These are phyloP conservation scores for Cylindroiulus punctatus DNA, from an alignment of 2,888 invertebrate genomes.

Conservation along the genomic window DNA sequence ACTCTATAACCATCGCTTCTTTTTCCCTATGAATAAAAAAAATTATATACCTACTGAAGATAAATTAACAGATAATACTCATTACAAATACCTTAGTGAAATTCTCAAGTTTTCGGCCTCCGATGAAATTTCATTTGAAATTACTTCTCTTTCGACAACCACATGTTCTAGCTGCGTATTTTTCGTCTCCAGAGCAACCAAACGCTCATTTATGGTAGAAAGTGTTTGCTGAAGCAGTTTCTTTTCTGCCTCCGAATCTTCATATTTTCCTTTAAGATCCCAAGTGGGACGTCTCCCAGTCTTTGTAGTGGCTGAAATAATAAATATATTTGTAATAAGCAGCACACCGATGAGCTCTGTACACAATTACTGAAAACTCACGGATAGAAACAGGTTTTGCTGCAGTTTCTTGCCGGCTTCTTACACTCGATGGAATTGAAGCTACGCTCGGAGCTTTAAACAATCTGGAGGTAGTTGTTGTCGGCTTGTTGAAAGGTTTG, in stretches of 20 bases:
- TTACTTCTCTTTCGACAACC: background rate
- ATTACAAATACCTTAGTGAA: constrained; percentile 5
- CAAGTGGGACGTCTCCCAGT: constrained; percentile 55
- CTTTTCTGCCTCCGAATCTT: constrained; percentile 2
- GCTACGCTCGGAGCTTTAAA: background rate
- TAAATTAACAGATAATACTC: no score
- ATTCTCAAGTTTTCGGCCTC: constrained; percentile 25
- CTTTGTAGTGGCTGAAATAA: constrained; percentile 48
- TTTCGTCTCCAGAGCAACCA: background rate
- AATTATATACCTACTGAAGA: no score
- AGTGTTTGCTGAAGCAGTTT: constrained; percentile 34
- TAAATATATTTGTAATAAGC: background rate
- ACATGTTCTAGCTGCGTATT: background rate
- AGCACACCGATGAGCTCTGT: no score
- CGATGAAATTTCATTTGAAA: background rate
- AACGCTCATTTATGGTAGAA: constrained; percentile 4
- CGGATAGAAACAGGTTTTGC: background rate
- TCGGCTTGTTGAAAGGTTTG: background rate
- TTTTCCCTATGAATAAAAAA: background rate
- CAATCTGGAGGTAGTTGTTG: background rate
- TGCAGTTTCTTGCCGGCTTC: background rate
- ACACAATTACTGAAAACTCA: background rate
- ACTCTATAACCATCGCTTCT: background rate
- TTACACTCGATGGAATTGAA: background rate
- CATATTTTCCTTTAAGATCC: constrained; percentile 56